Conservation (phyloP, 2,888 invertebrate genomes). For the Thelaira solivaga region DNA sequence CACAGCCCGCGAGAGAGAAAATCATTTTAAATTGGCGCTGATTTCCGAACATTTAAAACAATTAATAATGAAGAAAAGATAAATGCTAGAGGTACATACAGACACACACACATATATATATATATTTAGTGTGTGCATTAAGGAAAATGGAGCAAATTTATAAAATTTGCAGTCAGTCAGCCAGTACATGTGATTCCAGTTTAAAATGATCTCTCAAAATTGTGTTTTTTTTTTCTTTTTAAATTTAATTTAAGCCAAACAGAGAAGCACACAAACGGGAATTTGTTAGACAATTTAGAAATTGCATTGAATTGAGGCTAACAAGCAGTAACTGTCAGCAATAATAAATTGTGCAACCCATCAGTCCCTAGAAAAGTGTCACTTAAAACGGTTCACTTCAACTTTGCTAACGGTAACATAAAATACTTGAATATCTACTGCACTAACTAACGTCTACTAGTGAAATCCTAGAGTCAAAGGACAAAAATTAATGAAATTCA, state of each 20-base stretch:
- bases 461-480: neutral
- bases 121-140: too few relatives aligned
- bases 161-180: neutral
- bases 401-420: neutral
- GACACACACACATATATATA: too few relatives aligned
- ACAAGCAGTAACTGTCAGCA: conserved; percentile 16
- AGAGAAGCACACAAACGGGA: neutral
- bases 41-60: conserved; percentile 46
- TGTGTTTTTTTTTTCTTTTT: neutral
- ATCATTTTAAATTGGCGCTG: conserved; percentile 56
- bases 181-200: conserved; percentile 54
- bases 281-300: neutral
- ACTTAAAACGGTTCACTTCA: conserved; percentile 37
- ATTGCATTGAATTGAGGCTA: conserved; percentile 33
- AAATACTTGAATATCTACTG: too few relatives aligned
- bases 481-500: neutral
- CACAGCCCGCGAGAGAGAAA: conserved; percentile 2
- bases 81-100: too few relatives aligned
- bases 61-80: conserved; percentile 50
- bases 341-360: conserved; percentile 48
- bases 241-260: neutral
- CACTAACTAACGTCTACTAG: too few relatives aligned
- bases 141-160: conserved; percentile 16
- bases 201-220: conserved; percentile 32
- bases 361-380: conserved; percentile 50